phyloP scores from a whole-genome alignment of 2,113 vertebrate species.

The Paramisgurnus dabryanus region DNA sequence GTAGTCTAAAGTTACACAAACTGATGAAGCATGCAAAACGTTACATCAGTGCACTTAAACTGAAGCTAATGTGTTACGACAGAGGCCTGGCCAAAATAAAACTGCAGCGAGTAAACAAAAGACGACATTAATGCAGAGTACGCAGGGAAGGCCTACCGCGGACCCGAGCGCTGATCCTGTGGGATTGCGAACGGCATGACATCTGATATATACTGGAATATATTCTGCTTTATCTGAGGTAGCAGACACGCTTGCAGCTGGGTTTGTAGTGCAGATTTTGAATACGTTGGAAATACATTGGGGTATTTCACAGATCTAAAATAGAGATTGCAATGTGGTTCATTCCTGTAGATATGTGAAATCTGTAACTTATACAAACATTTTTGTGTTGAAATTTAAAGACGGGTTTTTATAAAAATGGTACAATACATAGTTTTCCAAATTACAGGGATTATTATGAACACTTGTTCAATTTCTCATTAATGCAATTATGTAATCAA shows the following conservation, averaged over 20 bases:
- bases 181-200: background rate
- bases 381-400: background rate
- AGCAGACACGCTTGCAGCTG: background rate
- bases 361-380: background rate
- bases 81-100: background rate
- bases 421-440: background rate
- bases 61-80: background rate
- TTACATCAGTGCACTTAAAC: constrained; percentile 11
- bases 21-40: background rate
- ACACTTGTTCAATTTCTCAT: too few species aligned
- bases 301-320: too few species aligned
- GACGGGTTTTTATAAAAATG: background rate
- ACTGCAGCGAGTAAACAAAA: background rate
- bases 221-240: constrained; percentile 28
- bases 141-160: background rate
- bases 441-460: too few species aligned
- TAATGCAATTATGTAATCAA: too few species aligned
- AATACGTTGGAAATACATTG: background rate
- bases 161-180: background rate
- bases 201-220: background rate
- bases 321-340: too few species aligned
- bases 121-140: background rate
- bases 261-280: background rate
- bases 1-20: constrained; percentile 9
- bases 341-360: background rate